phyloP scores from a whole-genome alignment of 2,113 vertebrate species.

The Mandrillus leucophaeus region DNA sequence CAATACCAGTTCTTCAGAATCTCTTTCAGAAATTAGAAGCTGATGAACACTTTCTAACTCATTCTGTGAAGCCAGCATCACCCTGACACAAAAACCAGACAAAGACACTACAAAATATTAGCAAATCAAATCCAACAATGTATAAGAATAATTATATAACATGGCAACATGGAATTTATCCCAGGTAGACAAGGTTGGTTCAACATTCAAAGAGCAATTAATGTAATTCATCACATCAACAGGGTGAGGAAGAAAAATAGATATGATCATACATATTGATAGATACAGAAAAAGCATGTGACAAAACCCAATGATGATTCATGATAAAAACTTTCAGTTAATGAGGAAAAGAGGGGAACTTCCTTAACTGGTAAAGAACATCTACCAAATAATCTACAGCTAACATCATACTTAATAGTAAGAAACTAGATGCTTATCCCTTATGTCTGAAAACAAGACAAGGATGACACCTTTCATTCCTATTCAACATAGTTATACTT shows the following conservation, averaged over 20 bases:
- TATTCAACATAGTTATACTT: neutral
- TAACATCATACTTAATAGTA: neutral
- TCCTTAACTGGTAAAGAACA: neutral
- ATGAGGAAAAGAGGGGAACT: neutral
- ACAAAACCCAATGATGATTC: neutral
- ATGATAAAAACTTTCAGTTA: constrained; percentile 1
- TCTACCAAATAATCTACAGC: neutral
- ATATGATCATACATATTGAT: neutral
- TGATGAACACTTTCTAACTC: neutral
- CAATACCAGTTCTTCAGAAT: neutral
- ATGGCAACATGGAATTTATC: neutral
- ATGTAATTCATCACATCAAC: neutral
- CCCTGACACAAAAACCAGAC: neutral
- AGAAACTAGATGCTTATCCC: neutral
- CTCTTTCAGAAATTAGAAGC: neutral
- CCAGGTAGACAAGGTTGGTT: neutral
- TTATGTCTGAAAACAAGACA: neutral
- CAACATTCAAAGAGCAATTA: neutral
- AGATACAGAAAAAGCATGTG: neutral
- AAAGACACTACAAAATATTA: neutral
- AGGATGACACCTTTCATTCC: neutral
- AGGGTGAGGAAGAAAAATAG: neutral
- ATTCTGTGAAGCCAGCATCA: neutral
- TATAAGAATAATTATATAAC: neutral
- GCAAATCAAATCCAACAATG: neutral